These are phyloP conservation scores for Graptemys geographica DNA, from an alignment of 2,797 vertebrate species.

Conservation along the genomic window DNA sequence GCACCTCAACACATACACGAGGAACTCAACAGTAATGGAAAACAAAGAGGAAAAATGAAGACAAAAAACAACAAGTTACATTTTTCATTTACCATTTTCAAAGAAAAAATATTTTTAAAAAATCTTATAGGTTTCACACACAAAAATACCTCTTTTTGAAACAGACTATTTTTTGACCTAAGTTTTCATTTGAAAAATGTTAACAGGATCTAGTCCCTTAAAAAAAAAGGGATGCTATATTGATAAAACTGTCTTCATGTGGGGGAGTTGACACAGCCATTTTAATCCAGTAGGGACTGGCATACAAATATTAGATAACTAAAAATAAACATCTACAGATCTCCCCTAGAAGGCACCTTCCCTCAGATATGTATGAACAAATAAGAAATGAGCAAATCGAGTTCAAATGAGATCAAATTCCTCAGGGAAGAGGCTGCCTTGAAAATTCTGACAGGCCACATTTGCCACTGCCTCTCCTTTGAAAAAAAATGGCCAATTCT, in stretches of 20 bases:
- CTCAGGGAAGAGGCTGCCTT: neutral
- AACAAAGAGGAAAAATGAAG: neutral
- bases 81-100: neutral
- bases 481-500: neutral
- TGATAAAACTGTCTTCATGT: neutral
- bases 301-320: neutral
- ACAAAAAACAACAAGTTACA: accelerated
- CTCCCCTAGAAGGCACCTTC: neutral
- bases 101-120: neutral
- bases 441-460: neutral
- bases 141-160: neutral
- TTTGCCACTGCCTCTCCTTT: accelerated
- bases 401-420: neutral
- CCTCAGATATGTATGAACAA: neutral
- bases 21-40: neutral
- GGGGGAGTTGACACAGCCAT: neutral
- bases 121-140: neutral
- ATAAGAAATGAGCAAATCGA: neutral
- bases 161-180: neutral
- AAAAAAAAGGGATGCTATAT: accelerated
- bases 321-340: neutral
- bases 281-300: accelerated
- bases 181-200: neutral
- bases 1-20: accelerated
- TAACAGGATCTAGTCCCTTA: neutral